Evolutionary conservation across 2,888 invertebrate species (phyloP), one percentile per base, ranked within the genome.

Genomic region (Andricus curvator): DNA sequence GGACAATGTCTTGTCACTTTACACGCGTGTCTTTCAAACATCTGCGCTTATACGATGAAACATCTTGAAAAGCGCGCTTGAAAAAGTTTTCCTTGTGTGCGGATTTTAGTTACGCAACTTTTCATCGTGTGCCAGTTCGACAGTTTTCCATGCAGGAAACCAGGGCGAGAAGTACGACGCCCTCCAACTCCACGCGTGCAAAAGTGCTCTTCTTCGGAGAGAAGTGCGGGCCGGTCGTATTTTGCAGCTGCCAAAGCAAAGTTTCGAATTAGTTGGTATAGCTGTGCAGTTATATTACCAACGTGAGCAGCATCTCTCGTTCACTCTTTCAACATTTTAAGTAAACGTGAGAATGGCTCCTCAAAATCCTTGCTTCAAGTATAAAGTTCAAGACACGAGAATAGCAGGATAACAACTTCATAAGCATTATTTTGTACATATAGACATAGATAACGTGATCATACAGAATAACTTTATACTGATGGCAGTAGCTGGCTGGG

Each of bases 151-250:
- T 56, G 6, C 25, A 29, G 51, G 33, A 56, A 74, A 48, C 74
- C 74, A 56, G 74, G 17, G 51, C 33, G 74, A 74, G 20, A 74
- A 56, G 74, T 51, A n/a, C 74, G 33, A 74, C 74, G 33, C 74
- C 74, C 74, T 74, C n/a, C 33, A 51, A 17, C 20, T 74, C 33
- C 11, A 74, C 74, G 74, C 74, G 56, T 56, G 74, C 29, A 74
- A 56, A 33, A 70, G 68, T 70, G 56, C 56, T 51, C 74, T 70
- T 22, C 17, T 48, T 22, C 20, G 48, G 15, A 48, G 48, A 48
- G 48, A 48, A 48, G 48, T 48, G 48, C 15, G 48, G 48, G 51
- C 25, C 15, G 29, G 20, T 70, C 29, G 48, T 17, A 70, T 70
- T 70, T 70, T 70, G 25, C 68, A 48, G 29, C 68, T 70, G 44